Conservation (phyloP, 1,140 invertebrate genomes). For the Scaptodrosophila lebanonensis region DNA sequence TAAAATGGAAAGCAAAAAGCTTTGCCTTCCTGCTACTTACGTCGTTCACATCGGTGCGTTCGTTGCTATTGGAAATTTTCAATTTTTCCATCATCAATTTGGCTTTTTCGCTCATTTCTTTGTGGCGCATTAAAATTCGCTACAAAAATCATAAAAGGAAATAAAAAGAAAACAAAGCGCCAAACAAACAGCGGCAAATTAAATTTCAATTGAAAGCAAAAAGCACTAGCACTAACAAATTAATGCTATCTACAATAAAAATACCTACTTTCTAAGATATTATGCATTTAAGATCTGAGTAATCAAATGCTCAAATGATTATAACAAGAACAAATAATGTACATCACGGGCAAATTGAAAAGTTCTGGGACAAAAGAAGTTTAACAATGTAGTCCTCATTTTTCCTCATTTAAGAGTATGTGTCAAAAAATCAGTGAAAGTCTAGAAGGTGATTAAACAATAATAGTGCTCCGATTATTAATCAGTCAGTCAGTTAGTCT, state of each 20-base stretch:
- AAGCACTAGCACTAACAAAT: not conserved
- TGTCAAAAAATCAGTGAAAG: too few species aligned
- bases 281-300: too few species aligned
- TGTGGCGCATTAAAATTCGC: constrained; percentile 83
- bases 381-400: too few species aligned
- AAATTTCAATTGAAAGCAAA: constrained; percentile 28
- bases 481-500: too few species aligned
- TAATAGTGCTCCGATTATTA: too few species aligned
- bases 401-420: too few species aligned
- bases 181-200: constrained; percentile 24
- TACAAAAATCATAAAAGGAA: constrained; percentile 54
- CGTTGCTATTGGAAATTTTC: constrained; percentile 82
- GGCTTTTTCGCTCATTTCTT: constrained; percentile 92
- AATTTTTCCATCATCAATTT: constrained; percentile 92
- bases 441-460: too few species aligned
- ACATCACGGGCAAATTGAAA: too few species aligned
- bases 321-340: too few species aligned
- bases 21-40: constrained; percentile 54
- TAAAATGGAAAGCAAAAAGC: not conserved
- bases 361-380: too few species aligned
- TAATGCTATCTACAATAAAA: not conserved
- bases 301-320: too few species aligned
- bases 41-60: constrained; percentile 76
- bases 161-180: constrained; percentile 30
- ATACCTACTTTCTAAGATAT: too few species aligned